Base-by-base conservation (phyloP, 1,140 invertebrate genomes). In the Fopius arisanus region DNA sequence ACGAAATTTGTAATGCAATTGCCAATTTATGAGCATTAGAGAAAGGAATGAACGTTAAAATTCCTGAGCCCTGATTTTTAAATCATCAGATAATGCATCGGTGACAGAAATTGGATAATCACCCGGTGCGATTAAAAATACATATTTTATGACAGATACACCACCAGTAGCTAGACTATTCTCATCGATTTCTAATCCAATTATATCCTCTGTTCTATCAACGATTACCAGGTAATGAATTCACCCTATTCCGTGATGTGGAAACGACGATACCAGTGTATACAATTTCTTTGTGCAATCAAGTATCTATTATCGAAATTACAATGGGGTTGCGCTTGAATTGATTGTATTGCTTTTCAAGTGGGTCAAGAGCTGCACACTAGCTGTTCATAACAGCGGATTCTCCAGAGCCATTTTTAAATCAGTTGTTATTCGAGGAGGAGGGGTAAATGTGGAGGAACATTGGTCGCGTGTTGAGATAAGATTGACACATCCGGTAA, bases 401-500 rank as follows among this genome's bases (percentile, higher is more conserved):
- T 54, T 54, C n/a, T 54, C 1, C 48, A 21, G 3, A 9, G 19
- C 4, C 21, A 23, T 23, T 54, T 26, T 10, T 21, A 54, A 54
- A 54, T 54, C 19, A 6, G 48, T 23, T 54, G 48, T 54, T 54
- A 26, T 54, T 54, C 10, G 16, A 54, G 4, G 40, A 19, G 7
- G 48, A 21, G 29, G 3, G 29, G 29, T 7, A 7, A 2, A 21
- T 54, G 48, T 19, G n/a, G 48, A 54, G 21, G 48, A 21, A 54
- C 48, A 54, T 54, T 54, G 48, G 48, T 54, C 48, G 48, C 48
- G 48, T 54, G 48, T 26, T 54, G 16, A 21, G 48, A 54, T 54
- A 54, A 54, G 48, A 54, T 54, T 54, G 48, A 54, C 48, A 54
- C 48, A 54, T 54, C 48, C 48, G 48, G 48, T 54, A 54, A 54